phyloP scores from a whole-genome alignment of 1,140 invertebrate species.

The Drosophila biarmipes region DNA sequence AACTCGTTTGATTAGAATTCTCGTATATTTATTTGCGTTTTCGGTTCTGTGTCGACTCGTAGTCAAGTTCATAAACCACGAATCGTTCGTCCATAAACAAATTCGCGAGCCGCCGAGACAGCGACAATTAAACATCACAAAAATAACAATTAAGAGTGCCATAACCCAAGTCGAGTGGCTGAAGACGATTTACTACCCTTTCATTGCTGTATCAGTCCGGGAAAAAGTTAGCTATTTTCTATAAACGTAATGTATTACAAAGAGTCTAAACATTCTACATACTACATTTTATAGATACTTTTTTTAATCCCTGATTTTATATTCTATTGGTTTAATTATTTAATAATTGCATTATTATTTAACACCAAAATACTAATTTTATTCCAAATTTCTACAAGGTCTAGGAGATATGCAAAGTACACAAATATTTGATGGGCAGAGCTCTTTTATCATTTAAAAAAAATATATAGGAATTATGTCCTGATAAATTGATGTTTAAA shows the following conservation, averaged over 20 bases:
- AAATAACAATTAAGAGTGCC: slow-evolving; percentile 41
- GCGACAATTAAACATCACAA: slow-evolving; percentile 48
- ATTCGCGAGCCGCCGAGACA: slow-evolving; percentile 27
- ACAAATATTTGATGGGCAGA: no score
- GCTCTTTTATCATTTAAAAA: no score
- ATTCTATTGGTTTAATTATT: no score
- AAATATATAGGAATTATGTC: no score
- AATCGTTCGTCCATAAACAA: slow-evolving; percentile 71
- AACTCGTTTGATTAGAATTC: slow-evolving; percentile 42
- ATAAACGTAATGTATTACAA: not conserved
- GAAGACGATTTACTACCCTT: slow-evolving; percentile 5
- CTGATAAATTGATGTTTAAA: no score
- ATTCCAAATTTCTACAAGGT: not conserved
- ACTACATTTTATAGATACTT: not conserved
- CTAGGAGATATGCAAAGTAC: no score
- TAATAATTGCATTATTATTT: no score
- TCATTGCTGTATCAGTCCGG: no score
- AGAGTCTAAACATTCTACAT: no score
- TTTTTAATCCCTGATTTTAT: no score
- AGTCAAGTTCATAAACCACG: slow-evolving; percentile 68
- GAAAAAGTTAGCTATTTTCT: not conserved
- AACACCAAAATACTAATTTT: no score
- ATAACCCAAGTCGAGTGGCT: slow-evolving; percentile 12
- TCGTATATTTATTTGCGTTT: slow-evolving; percentile 27
- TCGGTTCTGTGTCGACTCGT: slow-evolving; percentile 24